Base-by-base conservation (phyloP, 2,797 vertebrate genomes). In the Luscinia luscinia region DNA sequence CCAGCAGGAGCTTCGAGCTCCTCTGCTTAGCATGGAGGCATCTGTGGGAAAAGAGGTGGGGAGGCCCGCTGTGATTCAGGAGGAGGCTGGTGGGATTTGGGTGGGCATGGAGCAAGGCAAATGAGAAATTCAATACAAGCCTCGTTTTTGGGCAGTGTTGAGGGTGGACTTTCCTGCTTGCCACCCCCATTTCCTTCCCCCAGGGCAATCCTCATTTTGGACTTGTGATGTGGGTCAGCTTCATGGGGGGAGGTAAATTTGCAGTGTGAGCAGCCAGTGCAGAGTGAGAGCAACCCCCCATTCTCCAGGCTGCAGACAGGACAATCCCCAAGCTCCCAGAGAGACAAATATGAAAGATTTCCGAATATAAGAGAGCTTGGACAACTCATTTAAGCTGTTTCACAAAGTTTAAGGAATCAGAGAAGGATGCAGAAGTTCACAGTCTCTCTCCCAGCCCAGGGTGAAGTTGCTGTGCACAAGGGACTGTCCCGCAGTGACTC, bases 1-100 rank as follows among this genome's bases (percentile, higher is more conserved):
- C 84, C 95, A 92, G 95, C 89, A 66, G 84, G 54, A 95, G 92
- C 88, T 91, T 69, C 34, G 14, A 63, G 86, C 85, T 91, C 77
- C 93, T 95, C 85, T 93, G 85, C 94, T 90, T 2, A 69, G 89
- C 9, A 34, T 36, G 87, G 89, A 93, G 72, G 89, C 78, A 90
- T 76, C 91, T 13, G 81, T 36, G 80, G 95, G 90, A 79, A 89
- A 88, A 88, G 84, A 87, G 88, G 74, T 82, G 69, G 91, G 86
- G 90, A 90, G 91, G 51, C 66, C 77, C 14, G 8, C 61, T 36
- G 57, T 9, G 11, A 69, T 57, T 32, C 49, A 4, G 76, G 84
- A 41, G 75, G 82, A 26, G 70, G 84, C 61, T 95, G 90, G 46
- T 43, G 81, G 69, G 86, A 61, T 86, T 32, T 6, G 4, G 63